These are phyloP conservation scores for Motacilla tschutschensis DNA, from an alignment of 2,113 vertebrate species.

Conservation along the genomic window DNA sequence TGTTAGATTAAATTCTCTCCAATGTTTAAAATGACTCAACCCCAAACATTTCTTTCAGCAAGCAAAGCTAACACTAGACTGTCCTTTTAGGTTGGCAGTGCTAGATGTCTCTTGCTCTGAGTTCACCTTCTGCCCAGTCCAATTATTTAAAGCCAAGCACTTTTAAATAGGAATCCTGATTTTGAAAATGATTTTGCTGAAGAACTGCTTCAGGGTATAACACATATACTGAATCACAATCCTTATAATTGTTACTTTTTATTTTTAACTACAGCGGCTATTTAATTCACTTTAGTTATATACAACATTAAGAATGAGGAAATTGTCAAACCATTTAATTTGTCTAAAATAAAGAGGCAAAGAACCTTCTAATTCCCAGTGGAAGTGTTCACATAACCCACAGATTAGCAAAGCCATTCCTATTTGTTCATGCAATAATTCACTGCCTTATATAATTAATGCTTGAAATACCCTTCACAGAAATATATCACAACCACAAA, in stretches of 20 bases:
- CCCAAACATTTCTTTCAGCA: neutral
- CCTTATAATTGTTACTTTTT: neutral
- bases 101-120: neutral
- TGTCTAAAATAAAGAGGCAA: slow-evolving; percentile 31
- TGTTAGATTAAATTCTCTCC: neutral
- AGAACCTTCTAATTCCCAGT: slow-evolving; percentile 24
- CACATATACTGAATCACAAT: neutral
- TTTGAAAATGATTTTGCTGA: neutral
- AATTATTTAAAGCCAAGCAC: neutral
- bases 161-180: neutral
- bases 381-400: neutral
- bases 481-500: neutral
- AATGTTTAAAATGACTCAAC: neutral
- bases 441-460: neutral
- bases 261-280: slow-evolving; percentile 8
- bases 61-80: neutral
- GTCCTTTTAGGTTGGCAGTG: neutral
- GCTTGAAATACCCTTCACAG: neutral
- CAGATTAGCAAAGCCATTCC: neutral
- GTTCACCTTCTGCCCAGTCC: neutral
- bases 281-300: slow-evolving; percentile 47
- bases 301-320: slow-evolving; percentile 30
- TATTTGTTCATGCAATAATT: slow-evolving; percentile 4
- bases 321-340: slow-evolving; percentile 7
- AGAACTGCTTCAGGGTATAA: neutral